Conservation (phyloP, 2,113 vertebrate species). For the Psittacula cyanocephala region DNA sequence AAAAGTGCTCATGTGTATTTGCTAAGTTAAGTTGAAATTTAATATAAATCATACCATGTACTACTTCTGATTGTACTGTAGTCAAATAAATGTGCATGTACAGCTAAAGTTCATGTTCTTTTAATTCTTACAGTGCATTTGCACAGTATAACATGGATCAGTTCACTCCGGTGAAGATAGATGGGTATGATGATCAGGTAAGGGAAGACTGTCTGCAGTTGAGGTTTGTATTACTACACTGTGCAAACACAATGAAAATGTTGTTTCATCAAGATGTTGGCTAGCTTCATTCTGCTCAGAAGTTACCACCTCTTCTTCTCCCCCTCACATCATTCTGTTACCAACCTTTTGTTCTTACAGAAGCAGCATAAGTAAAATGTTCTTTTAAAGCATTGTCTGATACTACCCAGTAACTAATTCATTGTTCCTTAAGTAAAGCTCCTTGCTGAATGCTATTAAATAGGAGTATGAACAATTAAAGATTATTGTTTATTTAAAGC, state of each 20-base stretch:
- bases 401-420: background rate
- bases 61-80: background rate
- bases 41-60: background rate
- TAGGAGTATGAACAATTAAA: background rate
- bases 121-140: conserved; percentile 83
- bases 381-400: background rate
- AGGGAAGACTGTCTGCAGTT: background rate
- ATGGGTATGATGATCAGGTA: conserved; percentile 90
- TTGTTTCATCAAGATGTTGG: background rate
- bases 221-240: background rate
- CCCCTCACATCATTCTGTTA: background rate
- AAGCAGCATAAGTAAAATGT: background rate
- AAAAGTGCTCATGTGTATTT: background rate
- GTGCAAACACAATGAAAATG: background rate
- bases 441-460: background rate
- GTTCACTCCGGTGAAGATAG: conserved; percentile 90
- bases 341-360: background rate
- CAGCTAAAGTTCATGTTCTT: background rate
- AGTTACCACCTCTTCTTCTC: background rate
- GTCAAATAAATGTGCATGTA: background rate
- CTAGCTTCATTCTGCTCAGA: background rate
- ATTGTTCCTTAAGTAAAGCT: background rate
- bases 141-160: conserved; percentile 98
- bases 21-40: background rate
- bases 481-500: background rate